Evolutionary conservation across 2,888 invertebrate genomes (phyloP), one percentile per base, ranked within the genome.

Genomic region (Matsumyia berberina): DNA sequence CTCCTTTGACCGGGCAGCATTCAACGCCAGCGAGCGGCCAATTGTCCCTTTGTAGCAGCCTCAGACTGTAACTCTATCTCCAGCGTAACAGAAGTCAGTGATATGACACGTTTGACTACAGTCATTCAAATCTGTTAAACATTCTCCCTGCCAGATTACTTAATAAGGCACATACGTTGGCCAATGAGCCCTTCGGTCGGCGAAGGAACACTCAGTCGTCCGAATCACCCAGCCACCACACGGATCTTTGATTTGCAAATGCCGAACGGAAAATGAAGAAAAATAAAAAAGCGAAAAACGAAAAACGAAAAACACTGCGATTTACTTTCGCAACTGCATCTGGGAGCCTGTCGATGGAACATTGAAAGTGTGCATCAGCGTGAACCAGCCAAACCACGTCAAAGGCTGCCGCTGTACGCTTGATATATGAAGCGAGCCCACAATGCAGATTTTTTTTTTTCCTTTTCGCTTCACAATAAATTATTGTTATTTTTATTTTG

Each of bases 281-380:
- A 49, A 67, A 33, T 4, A 31, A 49, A 24, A 42, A 31, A 44
- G n/a, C n/a, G n/a, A 57, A 44, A 44, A 15, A 39, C 57, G 19
- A 33, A 46, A 42, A 31, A 44, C 42, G 12, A 17, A 15, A 31
- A 46, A 64, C 31, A 19, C n/a, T 81, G 69, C 74, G 79, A 74
- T 80, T 85, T 85, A 70, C 70, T 80, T 85, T 85, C 85, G 80
- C 70, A 85, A 85, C 85, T 85, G 53, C 80, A 80, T 64, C 64
- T 76, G 85, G 66, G 53, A 70, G 85, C 80, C 80, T 80, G 85
- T 85, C 85, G 80, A 74, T 85, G 74, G 74, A 76, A 66, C 80
- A 85, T 70, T 85, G 85, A 85, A 85, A 85, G 85, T 80, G 85
- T 80, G 80, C 85, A 85, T 80, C 85, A 72, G 80, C 80, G 85